A percentile compares a stretch with the other conserved stretches of the same genome.
Evolutionary conservation across 2,797 vertebrate species (phyloP).

Genomic region (Acipenser transmontanus): DNA sequence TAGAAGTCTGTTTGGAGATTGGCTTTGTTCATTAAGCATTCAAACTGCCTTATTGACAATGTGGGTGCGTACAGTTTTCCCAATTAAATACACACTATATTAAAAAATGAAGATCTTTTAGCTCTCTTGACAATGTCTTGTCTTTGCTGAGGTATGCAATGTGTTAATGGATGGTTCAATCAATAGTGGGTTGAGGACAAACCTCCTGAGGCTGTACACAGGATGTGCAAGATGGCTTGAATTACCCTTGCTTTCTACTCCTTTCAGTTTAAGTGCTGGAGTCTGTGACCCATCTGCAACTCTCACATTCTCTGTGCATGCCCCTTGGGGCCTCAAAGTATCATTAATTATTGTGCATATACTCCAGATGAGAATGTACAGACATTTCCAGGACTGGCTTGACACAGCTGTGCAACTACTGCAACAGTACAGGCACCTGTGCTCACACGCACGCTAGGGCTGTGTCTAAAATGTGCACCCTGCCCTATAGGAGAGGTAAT

Average conservation of each 20-base stretch:
- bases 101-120: no score
- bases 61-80: no score
- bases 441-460: no score
- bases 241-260: no score
- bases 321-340: not conserved
- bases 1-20: no score
- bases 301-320: not conserved
- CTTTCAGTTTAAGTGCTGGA: no score
- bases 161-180: constrained; percentile 2
- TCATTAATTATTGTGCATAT: not conserved
- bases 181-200: not conserved
- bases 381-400: not conserved
- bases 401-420: not conserved
- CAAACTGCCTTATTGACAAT: no score
- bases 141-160: not conserved
- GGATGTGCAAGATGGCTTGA: not conserved
- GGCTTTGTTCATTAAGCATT: no score
- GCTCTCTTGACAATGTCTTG: no score
- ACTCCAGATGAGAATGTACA: not conserved
- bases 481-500: no score
- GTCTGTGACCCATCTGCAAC: not conserved
- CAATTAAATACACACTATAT: no score
- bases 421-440: not conserved
- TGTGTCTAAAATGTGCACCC: no score
- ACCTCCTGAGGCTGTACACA: not conserved